phyloP scores from a whole-genome alignment of 1,140 invertebrate genomes.

The Campoletis sonorensis region DNA sequence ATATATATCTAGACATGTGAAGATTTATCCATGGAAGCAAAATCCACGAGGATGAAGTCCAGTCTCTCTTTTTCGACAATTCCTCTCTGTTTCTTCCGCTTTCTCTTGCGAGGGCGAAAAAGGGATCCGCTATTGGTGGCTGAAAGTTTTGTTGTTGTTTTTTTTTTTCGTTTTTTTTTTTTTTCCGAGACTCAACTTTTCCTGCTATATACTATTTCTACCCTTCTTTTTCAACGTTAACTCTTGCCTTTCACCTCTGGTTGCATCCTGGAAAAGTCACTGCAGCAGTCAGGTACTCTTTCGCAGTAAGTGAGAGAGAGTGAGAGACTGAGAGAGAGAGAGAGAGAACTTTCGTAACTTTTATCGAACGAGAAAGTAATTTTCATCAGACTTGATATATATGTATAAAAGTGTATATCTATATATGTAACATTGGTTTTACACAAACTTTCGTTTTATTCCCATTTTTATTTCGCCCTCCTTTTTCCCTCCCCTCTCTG shows the following conservation, averaged over 20 bases:
- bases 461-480: background rate
- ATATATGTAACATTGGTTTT: background rate
- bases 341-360: background rate
- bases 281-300: background rate
- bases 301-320: too few relatives aligned
- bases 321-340: too few relatives aligned
- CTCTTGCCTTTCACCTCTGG: conserved; percentile 31
- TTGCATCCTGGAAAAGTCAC: conserved; percentile 24
- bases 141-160: background rate
- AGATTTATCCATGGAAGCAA: background rate
- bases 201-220: conserved; percentile 17
- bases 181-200: background rate
- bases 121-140: background rate
- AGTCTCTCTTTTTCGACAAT: conserved; percentile 21
- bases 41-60: conserved; percentile 18
- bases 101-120: background rate
- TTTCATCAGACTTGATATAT: conserved; percentile 20
- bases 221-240: conserved; percentile 2
- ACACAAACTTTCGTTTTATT: conserved; percentile 22
- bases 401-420: background rate
- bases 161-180: background rate
- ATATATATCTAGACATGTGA: background rate
- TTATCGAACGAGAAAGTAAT: conserved; percentile 39
- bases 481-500: background rate
- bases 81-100: background rate